Base-by-base conservation (phyloP, 2,888 invertebrate genomes). In the Monopis laevigella region DNA sequence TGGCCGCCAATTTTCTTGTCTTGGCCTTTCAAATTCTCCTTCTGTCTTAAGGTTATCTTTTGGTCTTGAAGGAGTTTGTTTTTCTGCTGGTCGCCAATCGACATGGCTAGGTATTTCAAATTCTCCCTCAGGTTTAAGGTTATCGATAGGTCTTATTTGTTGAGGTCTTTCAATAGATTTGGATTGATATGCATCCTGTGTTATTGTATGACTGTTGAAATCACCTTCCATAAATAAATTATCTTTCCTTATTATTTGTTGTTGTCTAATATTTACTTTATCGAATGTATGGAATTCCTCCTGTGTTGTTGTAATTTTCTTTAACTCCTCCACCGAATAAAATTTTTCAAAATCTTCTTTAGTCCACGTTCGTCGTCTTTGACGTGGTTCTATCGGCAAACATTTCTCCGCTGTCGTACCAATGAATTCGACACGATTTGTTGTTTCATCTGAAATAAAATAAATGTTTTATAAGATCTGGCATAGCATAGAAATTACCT, bases 261-360 rank as follows among this genome's bases (percentile, higher is more conserved):
- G 58, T 32, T 62, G 70, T 29, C 72, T 59, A 0, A 84, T 71
- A 59, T 87, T 85, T 7, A 68, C 82, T 48, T 82, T 77, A 57
- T 87, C 84, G 47, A 83, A 86, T n/a, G 68, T 82, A 56, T 74
- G 84, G 53, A 84, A 88, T 46, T 87, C 84, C 47, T 89, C 86
- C 56, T 87, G 86, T n/a, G 82, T 80, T 7, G 89, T 89, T 0
- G 89, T 88, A 43, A 82, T 68, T 43, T 75, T 75, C 55, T 83
- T 80, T 39, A 75, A 63, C 40, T 81, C 70, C 49, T 84, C 75
- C 2, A 83, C 85, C 0, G 85, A 83, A 53, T 86, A 86, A 49
- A 88, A 86, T 56, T 87, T 88, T 48, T 89, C 87, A 13, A 86
- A 83, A 52, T 88, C 88, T 62, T 89, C 88, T 55, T 88, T 88